Evolutionary conservation across 2,113 vertebrate species (phyloP).

Genomic region (Lophura nycthemera): DNA sequence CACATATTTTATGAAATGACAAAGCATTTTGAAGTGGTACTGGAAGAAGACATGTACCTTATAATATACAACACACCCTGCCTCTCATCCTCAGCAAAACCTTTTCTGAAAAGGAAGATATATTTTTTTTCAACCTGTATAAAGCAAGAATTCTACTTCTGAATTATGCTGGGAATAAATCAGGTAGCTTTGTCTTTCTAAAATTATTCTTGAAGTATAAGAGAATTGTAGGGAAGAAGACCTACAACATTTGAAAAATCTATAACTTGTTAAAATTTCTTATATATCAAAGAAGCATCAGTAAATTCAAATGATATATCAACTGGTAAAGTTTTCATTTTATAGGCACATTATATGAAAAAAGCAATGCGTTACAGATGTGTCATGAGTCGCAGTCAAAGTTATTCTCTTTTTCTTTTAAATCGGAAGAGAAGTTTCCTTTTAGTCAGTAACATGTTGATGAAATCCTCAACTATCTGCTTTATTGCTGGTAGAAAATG

Average conservation of each 20-base stretch:
- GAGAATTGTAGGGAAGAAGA: neutral
- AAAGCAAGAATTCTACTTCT: neutral
- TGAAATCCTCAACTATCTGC: neutral
- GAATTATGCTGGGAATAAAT: neutral
- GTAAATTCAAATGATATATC: neutral
- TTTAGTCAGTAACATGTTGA: neutral
- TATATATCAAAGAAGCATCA: neutral
- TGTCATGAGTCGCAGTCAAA: neutral
- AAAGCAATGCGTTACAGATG: neutral
- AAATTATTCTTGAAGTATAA: neutral
- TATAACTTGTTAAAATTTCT: neutral
- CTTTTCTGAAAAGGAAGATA: no score
- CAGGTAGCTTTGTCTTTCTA: neutral
- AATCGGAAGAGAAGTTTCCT: neutral
- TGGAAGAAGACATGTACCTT: neutral
- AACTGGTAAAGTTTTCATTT: neutral
- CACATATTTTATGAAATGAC: neutral
- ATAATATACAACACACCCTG: rapidly evolving
- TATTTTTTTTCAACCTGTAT: neutral
- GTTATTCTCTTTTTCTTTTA: neutral
- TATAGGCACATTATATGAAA: neutral
- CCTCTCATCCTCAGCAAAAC: neutral
- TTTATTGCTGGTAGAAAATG: neutral
- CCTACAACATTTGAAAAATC: neutral
- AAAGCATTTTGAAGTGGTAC: neutral